Evolutionary conservation across 1,140 invertebrate genomes (phyloP).

Genomic region (Drosophila oshimai): DNA sequence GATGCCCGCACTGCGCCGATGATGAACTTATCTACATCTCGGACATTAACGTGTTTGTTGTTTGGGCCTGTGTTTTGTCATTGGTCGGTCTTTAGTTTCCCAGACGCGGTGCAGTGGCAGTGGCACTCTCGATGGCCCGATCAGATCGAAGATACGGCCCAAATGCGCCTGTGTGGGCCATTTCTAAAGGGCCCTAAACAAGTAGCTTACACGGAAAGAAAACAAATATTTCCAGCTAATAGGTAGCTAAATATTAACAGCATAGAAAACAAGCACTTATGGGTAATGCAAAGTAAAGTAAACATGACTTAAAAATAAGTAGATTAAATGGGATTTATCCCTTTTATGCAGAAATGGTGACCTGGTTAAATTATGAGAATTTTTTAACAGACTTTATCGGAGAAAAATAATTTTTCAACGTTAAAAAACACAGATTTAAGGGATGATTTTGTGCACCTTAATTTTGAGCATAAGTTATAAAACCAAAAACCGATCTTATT

Average conservation of each 20-base stretch:
- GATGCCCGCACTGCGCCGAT: slow-evolving; percentile 25
- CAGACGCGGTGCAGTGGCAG: slow-evolving; percentile 44
- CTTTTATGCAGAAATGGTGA: neutral
- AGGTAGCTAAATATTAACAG: neutral
- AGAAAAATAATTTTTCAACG: no score
- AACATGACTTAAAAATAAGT: neutral
- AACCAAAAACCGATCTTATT: no score
- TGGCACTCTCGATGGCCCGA: slow-evolving; percentile 27
- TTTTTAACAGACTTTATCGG: no score
- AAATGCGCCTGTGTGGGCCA: slow-evolving; percentile 41
- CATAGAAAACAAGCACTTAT: neutral
- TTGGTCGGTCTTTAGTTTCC: slow-evolving; percentile 16
- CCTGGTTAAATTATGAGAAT: no score
- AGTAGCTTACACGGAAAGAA: slow-evolving; percentile 22
- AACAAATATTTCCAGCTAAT: slow-evolving; percentile 10
- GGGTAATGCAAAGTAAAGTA: neutral
- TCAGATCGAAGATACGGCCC: slow-evolving; percentile 22
- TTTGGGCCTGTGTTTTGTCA: slow-evolving; percentile 39
- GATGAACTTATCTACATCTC: slow-evolving; percentile 77
- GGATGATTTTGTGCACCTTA: no score
- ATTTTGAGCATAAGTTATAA: no score
- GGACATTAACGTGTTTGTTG: slow-evolving; percentile 50
- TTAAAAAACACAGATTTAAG: no score
- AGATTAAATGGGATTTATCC: neutral
- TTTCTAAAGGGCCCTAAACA: slow-evolving; percentile 7